Evolutionary conservation across 2,888 invertebrate genomes (phyloP).

Genomic region (Myopa tessellatipennis): DNA sequence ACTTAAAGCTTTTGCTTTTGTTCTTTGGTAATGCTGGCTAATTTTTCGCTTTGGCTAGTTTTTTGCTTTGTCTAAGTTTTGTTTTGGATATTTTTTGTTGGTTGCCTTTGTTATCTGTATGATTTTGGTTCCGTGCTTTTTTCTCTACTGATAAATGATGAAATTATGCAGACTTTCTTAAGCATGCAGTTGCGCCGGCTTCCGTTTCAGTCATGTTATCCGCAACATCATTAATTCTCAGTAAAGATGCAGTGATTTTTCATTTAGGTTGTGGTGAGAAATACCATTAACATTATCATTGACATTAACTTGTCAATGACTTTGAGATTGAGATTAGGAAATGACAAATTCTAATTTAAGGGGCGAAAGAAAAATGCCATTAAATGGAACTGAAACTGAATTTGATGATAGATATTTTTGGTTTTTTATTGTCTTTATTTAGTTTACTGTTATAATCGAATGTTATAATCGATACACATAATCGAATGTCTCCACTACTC

Average conservation of each 20-base stretch:
- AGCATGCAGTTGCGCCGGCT: background rate
- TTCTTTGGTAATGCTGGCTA: constrained; percentile 24
- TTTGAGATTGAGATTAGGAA: background rate
- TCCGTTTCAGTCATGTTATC: background rate
- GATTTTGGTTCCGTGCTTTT: constrained; percentile 28
- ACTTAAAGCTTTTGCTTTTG: constrained; percentile 46
- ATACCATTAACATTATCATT: constrained; percentile 9
- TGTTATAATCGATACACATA: too few species aligned
- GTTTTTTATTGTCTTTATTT: too few species aligned
- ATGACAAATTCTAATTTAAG: background rate
- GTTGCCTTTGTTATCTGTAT: constrained; percentile 15
- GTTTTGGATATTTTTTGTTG: constrained; percentile 8
- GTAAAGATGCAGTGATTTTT: constrained; percentile 37
- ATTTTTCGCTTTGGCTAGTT: background rate
- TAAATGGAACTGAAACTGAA: background rate
- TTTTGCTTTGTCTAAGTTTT: background rate
- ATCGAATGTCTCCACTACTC: too few species aligned
- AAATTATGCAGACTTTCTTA: constrained; percentile 42
- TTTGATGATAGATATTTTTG: too few species aligned
- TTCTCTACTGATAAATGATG: constrained; percentile 39
- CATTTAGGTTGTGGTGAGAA: constrained; percentile 5
- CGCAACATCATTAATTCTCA: constrained; percentile 39
- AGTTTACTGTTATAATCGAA: too few species aligned
- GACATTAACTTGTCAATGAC: background rate
- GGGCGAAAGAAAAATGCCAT: background rate